These are phyloP conservation scores for Tokudaia muenninki DNA, from an alignment of 2,797 vertebrate species.

Conservation along the genomic window DNA sequence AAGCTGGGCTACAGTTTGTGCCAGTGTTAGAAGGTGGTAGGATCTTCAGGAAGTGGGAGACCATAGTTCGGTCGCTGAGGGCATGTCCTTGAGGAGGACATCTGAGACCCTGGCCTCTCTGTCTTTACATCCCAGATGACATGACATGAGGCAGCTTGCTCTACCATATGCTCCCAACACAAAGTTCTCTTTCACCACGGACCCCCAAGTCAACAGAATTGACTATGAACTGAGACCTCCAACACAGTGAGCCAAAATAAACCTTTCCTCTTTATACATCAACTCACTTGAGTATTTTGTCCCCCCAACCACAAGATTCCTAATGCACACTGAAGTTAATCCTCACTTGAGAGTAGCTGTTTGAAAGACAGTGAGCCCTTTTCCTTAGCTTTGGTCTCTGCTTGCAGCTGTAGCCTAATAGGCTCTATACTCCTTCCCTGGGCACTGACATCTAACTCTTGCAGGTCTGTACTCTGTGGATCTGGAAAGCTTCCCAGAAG, in stretches of 20 bases:
- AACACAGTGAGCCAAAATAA: neutral
- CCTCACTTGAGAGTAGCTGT: neutral
- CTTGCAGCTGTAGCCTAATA: neutral
- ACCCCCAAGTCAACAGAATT: neutral
- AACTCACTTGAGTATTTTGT: neutral
- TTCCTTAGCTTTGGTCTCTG: neutral
- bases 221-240: neutral
- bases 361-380: neutral
- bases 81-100: neutral
- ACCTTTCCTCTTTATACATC: neutral
- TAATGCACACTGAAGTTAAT: neutral
- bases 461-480: neutral
- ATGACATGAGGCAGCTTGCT: neutral
- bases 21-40: neutral
- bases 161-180: neutral
- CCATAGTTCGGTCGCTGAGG: neutral
- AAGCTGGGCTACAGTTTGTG: neutral
- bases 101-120: neutral
- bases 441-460: neutral
- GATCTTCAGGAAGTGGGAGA: neutral
- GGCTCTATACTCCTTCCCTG: neutral
- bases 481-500: slow-evolving; percentile 5
- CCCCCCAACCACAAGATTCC: neutral
- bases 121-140: neutral
- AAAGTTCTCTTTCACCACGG: neutral